These are phyloP conservation scores for Chymomyza costata DNA, from an alignment of 1,140 invertebrate species.

Conservation along the genomic window DNA sequence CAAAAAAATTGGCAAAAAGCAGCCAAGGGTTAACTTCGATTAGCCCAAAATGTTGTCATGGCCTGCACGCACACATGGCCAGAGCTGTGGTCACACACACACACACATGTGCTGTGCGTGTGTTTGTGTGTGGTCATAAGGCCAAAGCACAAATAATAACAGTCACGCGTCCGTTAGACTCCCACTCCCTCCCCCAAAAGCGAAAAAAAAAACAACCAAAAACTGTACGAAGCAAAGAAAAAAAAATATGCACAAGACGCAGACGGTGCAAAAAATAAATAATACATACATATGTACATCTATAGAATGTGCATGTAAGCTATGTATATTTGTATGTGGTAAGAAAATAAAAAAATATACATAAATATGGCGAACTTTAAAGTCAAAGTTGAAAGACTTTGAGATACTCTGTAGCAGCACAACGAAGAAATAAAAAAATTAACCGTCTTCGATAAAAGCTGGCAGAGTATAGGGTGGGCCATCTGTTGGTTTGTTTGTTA, in stretches of 20 bases:
- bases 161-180: constrained; percentile 50
- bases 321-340: constrained; percentile 3
- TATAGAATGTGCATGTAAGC: too few species aligned
- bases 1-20: constrained; percentile 53
- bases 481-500: too few species aligned
- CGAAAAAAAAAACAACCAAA: too few species aligned
- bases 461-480: too few species aligned
- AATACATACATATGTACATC: constrained; percentile 7
- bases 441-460: too few species aligned
- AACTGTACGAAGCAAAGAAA: neutral
- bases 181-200: neutral
- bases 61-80: constrained; percentile 69
- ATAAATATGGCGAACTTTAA: constrained; percentile 4
- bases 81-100: too few species aligned
- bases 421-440: constrained; percentile 8
- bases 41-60: constrained; percentile 71
- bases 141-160: constrained; percentile 64
- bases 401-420: constrained; percentile 5
- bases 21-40: constrained; percentile 70
- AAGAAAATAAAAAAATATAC: constrained; percentile 14
- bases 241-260: constrained; percentile 21
- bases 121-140: constrained; percentile 53
- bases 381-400: neutral
- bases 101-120: constrained; percentile 10
- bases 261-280: constrained; percentile 65